These are phyloP conservation scores for Andrena fulva DNA, from an alignment of 2,888 invertebrate species.

Conservation along the genomic window DNA sequence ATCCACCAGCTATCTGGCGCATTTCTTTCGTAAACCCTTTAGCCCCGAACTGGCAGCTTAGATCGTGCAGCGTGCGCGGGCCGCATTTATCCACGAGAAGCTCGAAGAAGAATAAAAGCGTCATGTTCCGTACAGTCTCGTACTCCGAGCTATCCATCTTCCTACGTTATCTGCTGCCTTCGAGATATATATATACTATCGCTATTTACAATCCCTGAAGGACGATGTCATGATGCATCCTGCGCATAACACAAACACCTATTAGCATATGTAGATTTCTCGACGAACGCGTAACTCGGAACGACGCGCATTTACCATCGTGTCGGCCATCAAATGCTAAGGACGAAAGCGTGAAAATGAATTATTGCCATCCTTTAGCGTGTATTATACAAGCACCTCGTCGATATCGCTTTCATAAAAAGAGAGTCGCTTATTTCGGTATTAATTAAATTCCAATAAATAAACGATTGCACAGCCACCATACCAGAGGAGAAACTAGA, in stretches of 20 bases:
- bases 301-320: slow-evolving; percentile 50
- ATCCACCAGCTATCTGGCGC: slow-evolving; percentile 97
- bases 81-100: slow-evolving; percentile 98
- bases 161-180: slow-evolving; percentile 19
- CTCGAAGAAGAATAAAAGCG: slow-evolving; percentile 99
- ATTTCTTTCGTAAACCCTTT: slow-evolving; percentile 99
- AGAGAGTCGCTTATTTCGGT: slow-evolving; percentile 9
- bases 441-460: slow-evolving; percentile 48
- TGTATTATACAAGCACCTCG: slow-evolving; percentile 31
- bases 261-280: not conserved
- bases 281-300: not conserved
- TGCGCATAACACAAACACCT: slow-evolving; percentile 18
- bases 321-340: slow-evolving; percentile 48
- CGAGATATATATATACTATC: slow-evolving; percentile 36
- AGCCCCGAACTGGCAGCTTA: slow-evolving; percentile 99
- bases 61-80: slow-evolving; percentile 97
- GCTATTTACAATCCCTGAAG: slow-evolving; percentile 47
- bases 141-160: slow-evolving; percentile 97
- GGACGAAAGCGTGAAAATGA: slow-evolving; percentile 46
- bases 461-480: slow-evolving; percentile 56
- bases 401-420: slow-evolving; percentile 31
- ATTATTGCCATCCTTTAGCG: slow-evolving; percentile 50
- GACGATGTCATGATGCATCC: slow-evolving; percentile 58
- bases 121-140: slow-evolving; percentile 97
- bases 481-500: slow-evolving; percentile 60